These are phyloP conservation scores for Sarcophaga caerulescens DNA, from an alignment of 2,888 invertebrate species.

Conservation along the genomic window DNA sequence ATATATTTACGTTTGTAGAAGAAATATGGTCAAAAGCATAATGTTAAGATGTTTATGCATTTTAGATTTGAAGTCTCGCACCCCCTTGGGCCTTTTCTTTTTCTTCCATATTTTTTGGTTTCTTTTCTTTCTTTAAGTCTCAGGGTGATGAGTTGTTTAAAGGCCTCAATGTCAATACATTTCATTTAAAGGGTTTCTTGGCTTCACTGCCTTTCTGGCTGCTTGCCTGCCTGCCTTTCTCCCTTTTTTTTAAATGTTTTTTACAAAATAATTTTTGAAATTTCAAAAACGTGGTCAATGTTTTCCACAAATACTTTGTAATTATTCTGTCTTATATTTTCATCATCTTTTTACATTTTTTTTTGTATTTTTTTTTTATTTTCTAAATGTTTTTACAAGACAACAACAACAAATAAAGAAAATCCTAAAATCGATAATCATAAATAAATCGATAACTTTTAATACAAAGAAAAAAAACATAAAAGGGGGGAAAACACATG, in stretches of 20 bases:
- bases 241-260: not conserved
- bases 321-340: constrained; percentile 13
- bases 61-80: not conserved
- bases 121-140: constrained; percentile 31
- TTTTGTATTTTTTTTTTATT: not conserved
- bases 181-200: constrained; percentile 75
- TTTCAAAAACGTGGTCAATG: constrained; percentile 40
- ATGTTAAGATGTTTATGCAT: not conserved
- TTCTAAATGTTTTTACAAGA: not conserved
- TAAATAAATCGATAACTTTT: too few relatives aligned
- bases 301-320: constrained; percentile 35
- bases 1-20: not conserved
- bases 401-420: too few relatives aligned
- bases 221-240: not conserved
- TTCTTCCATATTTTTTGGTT: constrained; percentile 36
- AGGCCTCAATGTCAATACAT: constrained; percentile 75
- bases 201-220: not conserved
- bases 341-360: not conserved
- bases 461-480: too few relatives aligned
- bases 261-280: not conserved
- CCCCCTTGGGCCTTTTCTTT: constrained; percentile 1
- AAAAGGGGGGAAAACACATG: too few relatives aligned
- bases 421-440: too few relatives aligned
- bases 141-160: constrained; percentile 43
- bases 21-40: not conserved